Evolutionary conservation across 1,140 invertebrate genomes (phyloP), one percentile per base, ranked within the genome.

Genomic region (Euura saliciscinereae): DNA sequence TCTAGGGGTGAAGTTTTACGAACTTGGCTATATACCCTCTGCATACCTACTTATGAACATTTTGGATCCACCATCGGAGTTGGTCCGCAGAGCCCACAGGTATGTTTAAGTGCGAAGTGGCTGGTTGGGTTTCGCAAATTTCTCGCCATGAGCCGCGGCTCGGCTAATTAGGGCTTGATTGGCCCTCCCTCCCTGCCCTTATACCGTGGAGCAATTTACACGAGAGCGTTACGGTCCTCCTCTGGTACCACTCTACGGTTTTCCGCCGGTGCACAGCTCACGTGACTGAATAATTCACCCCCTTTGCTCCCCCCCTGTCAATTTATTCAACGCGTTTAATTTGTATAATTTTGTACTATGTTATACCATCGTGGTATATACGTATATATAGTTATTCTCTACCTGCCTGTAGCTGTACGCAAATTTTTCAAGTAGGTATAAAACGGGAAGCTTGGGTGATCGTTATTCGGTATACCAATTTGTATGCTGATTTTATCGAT

Each of bases 131-230:
- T 28, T 59, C 8, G 51, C 51, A 59, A 59, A 59, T 59, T 28
- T 59, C 13, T 6, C 10, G 51, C 51, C 6, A 11, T n/a, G 51
- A 59, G 51, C 51, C 51, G 70, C 74, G 66, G 71, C 74, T 69
- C 72, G 77, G 76, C 79, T 85, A 85, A 85, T 85, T 85, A 85
- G 77, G 77, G 76, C 79, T 80, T 77, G 82, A 85, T 85, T 83
- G 79, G 68, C 75, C 75, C 77, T 69, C 77, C 79, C 59, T 67
- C 74, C 71, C 77, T 72, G 6, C 43, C 65, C 8, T 11, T 67
- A 28, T 28, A 10, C 66, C 8, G 66, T 13, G 66, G 51, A 6
- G 51, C 5, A 8, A n/a, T 59, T 59, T 59, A 11, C 66, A n/a
- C 66, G 28, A 11, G 42, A 11, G 43, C 43, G 66, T 28, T 44